A percentile compares a stretch with the other conserved stretches of the same genome.
Conservation (phyloP, 2,113 vertebrate genomes). For the Centropristis striata region DNA sequence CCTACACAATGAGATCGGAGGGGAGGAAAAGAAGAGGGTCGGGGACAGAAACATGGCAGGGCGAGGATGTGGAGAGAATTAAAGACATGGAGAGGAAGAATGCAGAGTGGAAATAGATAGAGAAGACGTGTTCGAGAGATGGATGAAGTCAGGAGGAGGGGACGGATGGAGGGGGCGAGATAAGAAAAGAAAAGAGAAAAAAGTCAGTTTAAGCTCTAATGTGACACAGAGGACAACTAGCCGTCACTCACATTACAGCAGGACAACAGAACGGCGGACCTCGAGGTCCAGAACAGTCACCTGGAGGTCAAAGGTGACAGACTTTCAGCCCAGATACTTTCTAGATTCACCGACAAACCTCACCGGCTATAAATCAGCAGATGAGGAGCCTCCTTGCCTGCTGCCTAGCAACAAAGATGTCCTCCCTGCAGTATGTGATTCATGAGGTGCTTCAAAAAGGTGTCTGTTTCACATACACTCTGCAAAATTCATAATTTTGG, state of each 20-base stretch:
- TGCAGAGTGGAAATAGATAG: slow-evolving; percentile 14
- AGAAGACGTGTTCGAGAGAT: slow-evolving; percentile 40
- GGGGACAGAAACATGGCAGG: slow-evolving; percentile 33
- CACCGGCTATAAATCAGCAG: slow-evolving; percentile 40
- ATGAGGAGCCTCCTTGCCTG: slow-evolving; percentile 46
- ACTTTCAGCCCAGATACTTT: slow-evolving; percentile 27
- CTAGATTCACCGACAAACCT: slow-evolving; percentile 36
- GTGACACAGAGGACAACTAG: slow-evolving; percentile 50
- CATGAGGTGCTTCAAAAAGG: slow-evolving; percentile 54
- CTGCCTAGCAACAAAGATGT: slow-evolving; percentile 82
- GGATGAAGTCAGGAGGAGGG: slow-evolving; percentile 25
- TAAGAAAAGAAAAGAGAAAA: slow-evolving; percentile 37
- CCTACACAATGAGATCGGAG: slow-evolving; percentile 83
- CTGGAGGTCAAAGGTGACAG: slow-evolving; percentile 42
- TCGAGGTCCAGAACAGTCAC: slow-evolving; percentile 48
- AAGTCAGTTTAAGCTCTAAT: slow-evolving; percentile 48
- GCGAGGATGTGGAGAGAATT: slow-evolving; percentile 16
- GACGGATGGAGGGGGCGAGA: slow-evolving; percentile 37
- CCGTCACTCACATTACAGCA: slow-evolving; percentile 55
- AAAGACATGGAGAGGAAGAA: slow-evolving; percentile 32
- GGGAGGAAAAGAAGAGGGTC: slow-evolving; percentile 45
- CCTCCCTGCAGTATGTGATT: slow-evolving; percentile 48
- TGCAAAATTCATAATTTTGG: slow-evolving; percentile 17
- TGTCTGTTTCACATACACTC: slow-evolving; percentile 28
- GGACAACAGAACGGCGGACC: slow-evolving; percentile 40